phyloP scores from a whole-genome alignment of 2,113 vertebrate genomes.

The Ophthalmolycus amberensis region DNA sequence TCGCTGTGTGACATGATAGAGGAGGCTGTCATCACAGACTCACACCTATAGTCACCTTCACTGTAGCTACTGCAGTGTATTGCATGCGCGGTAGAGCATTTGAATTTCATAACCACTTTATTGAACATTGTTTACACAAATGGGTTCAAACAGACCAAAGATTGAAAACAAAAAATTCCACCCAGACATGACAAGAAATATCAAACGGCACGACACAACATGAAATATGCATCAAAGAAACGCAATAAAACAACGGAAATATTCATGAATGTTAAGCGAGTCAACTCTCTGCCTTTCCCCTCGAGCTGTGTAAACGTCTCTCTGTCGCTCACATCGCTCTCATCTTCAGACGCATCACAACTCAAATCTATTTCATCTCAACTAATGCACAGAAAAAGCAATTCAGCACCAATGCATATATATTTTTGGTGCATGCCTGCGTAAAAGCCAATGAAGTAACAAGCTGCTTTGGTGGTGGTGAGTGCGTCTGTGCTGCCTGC shows the following conservation, averaged over 20 bases:
- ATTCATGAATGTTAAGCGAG: slow-evolving; percentile 50
- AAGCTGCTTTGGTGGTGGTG: background rate
- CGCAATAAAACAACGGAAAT: slow-evolving; percentile 2
- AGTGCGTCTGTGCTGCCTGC: background rate
- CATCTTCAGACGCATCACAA: slow-evolving; percentile 10
- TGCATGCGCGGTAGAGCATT: background rate
- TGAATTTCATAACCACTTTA: slow-evolving; percentile 17
- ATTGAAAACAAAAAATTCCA: slow-evolving; percentile 26
- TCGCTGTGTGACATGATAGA: background rate
- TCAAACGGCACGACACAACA: background rate
- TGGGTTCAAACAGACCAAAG: slow-evolving; percentile 6
- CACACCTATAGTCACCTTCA: background rate
- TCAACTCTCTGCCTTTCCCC: background rate
- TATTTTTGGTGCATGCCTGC: background rate
- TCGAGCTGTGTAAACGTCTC: slow-evolving; percentile 1
- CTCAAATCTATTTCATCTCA: slow-evolving; percentile 42
- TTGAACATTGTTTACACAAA: slow-evolving; percentile 12
- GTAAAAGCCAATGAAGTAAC: slow-evolving; percentile 14
- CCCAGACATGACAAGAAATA: background rate
- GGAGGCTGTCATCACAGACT: background rate
- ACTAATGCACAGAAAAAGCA: slow-evolving; percentile 25
- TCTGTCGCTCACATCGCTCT: slow-evolving; percentile 1
- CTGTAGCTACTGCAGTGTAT: background rate
- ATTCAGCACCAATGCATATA: slow-evolving; percentile 14
- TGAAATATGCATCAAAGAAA: slow-evolving; percentile 53